Evolutionary conservation across 2,797 vertebrate species (phyloP).

Genomic region (Xenentodon cancila): DNA sequence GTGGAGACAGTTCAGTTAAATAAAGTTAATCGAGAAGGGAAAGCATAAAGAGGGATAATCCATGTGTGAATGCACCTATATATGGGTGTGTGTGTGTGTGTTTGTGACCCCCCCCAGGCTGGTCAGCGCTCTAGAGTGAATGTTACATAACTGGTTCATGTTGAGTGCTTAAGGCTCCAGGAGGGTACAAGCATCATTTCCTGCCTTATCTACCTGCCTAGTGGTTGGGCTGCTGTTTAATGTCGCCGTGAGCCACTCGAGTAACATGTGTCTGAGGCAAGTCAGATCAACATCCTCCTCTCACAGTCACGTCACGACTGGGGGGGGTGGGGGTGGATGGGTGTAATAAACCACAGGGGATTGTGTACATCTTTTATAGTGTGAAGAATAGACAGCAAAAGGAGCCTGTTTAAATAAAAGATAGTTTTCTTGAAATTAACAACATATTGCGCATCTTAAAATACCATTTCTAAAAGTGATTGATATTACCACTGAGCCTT

Average conservation of each 20-base stretch:
- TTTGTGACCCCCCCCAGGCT: conserved; percentile 26
- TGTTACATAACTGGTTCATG: conserved; percentile 76
- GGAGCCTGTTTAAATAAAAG: conserved; percentile 30
- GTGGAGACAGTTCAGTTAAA: conserved; percentile 23
- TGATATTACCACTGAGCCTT: conserved; percentile 38
- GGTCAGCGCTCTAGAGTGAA: conserved; percentile 39
- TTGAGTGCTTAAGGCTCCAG: conserved; percentile 74
- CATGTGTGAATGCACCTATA: conserved; percentile 25
- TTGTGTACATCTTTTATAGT: conserved; percentile 9
- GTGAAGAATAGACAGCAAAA: conserved; percentile 12
- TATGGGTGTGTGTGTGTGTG: conserved; percentile 28
- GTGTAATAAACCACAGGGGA: conserved; percentile 29
- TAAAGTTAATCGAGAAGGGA: conserved; percentile 4
- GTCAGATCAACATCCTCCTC: conserved; percentile 59
- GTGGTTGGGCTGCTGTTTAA: conserved; percentile 40
- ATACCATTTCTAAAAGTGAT: conserved; percentile 36
- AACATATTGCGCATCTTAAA: conserved; percentile 29
- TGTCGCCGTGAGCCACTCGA: conserved; percentile 50
- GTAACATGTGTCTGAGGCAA: conserved; percentile 55
- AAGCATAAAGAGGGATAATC: conserved; percentile 33
- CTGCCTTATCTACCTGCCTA: conserved; percentile 66
- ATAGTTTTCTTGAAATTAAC: conserved; percentile 13
- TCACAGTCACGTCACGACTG: conserved; percentile 50
- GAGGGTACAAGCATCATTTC: conserved; percentile 65
- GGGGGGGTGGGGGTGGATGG: conserved; percentile 21